Percentiles rank a stretch among this genome's conserved stretches.
These are phyloP conservation scores for Sinosuthora webbiana DNA, from an alignment of 2,113 vertebrate species.

Conservation along the genomic window DNA sequence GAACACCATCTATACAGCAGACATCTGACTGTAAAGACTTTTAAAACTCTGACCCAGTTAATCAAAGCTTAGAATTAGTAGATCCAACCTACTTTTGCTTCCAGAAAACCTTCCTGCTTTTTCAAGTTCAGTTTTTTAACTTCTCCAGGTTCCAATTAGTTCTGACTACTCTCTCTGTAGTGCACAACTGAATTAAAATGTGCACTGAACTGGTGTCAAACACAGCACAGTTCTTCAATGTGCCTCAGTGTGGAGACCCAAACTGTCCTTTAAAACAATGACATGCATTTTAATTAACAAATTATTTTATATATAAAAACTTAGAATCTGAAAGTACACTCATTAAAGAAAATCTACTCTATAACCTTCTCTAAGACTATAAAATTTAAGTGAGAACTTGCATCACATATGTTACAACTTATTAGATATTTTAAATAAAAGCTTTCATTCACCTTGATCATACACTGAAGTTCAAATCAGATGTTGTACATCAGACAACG, in stretches of 20 bases:
- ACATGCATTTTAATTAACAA: neutral
- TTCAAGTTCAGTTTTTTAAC: neutral
- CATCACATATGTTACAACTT: neutral
- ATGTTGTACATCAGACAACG: rapidly evolving
- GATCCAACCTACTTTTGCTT: neutral
- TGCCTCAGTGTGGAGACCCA: neutral
- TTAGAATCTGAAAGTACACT: neutral
- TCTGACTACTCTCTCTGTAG: neutral
- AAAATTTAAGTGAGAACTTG: neutral
- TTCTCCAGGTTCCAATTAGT: neutral
- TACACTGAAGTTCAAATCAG: neutral
- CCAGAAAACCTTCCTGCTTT: neutral
- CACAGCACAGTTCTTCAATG: neutral
- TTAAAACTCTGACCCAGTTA: neutral
- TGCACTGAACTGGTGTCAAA: neutral
- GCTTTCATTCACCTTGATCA: neutral
- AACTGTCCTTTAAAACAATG: neutral
- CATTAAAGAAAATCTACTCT: neutral
- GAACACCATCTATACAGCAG: neutral
- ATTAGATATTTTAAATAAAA: neutral
- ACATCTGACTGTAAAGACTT: neutral
- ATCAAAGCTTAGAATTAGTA: neutral
- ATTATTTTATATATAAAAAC: neutral
- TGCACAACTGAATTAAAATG: neutral
- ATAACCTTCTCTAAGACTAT: neutral